These are phyloP conservation scores for Rhyacophila evoluta DNA, from an alignment of 2,888 invertebrate genomes.

Conservation along the genomic window DNA sequence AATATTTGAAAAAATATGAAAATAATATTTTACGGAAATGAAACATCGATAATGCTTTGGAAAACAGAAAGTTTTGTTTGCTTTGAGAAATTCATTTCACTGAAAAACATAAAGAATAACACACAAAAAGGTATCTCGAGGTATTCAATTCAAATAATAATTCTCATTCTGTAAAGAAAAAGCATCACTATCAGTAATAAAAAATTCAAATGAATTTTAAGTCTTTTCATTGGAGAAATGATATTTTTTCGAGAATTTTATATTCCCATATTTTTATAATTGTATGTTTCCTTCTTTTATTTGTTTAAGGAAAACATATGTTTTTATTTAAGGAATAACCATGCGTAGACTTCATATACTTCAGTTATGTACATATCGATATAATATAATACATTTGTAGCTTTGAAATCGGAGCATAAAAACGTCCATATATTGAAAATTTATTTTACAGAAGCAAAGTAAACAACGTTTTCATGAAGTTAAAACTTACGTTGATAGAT, in stretches of 20 bases:
- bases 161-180: background rate
- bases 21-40: conserved; percentile 15
- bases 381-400: too few species aligned
- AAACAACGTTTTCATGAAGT: too few species aligned
- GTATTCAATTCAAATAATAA: conserved; percentile 11
- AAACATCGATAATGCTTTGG: conserved; percentile 22
- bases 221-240: conserved; percentile 7
- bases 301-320: too few species aligned
- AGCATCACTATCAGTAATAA: conserved; percentile 22
- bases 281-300: too few species aligned
- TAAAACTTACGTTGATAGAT: too few species aligned
- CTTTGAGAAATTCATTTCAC: conserved; percentile 11
- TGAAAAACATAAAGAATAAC: conserved; percentile 15
- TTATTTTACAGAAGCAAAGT: too few species aligned
- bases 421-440: too few species aligned
- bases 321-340: too few species aligned
- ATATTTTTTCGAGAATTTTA: background rate
- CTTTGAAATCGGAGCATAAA: too few species aligned
- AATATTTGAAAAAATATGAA: conserved; percentile 22
- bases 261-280: too few species aligned
- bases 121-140: conserved; percentile 22
- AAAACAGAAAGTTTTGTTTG: conserved; percentile 19
- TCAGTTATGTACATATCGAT: too few species aligned
- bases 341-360: too few species aligned
- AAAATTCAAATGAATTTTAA: conserved; percentile 10